phyloP scores from a whole-genome alignment of 1,140 invertebrate genomes.

The Euura lappo region DNA sequence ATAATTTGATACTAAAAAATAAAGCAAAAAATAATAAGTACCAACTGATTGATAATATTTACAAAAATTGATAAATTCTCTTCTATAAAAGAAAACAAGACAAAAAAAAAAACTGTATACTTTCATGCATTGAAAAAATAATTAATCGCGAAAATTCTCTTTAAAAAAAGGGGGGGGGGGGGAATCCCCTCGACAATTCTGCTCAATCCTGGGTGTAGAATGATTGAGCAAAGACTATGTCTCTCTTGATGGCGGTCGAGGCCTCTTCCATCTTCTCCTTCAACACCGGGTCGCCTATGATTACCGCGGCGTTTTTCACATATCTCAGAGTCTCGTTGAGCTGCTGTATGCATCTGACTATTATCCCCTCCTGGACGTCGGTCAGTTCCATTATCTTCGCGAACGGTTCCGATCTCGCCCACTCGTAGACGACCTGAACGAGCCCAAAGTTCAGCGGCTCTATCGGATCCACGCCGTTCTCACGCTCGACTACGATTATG shows the following conservation, averaged over 20 bases:
- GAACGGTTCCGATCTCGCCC: conserved; percentile 91
- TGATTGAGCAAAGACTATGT: conserved; percentile 98
- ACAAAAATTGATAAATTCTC: too few relatives aligned
- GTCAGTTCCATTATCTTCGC: conserved; percentile 91
- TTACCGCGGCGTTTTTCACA: conserved; percentile 89
- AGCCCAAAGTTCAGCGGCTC: conserved; percentile 89
- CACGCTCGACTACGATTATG: conserved; percentile 42
- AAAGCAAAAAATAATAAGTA: not conserved
- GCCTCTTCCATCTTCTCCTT: conserved; percentile 96
- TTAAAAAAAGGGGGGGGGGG: not conserved
- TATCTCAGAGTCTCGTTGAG: conserved; percentile 92
- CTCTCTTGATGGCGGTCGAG: conserved; percentile 90
- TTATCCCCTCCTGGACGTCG: conserved; percentile 97
- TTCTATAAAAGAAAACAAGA: too few relatives aligned
- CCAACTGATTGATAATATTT: too few relatives aligned
- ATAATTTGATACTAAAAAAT: not conserved
- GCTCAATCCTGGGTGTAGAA: conserved; percentile 80
- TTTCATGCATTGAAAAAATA: too few relatives aligned
- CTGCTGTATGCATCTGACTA: conserved; percentile 96
- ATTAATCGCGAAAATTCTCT: too few relatives aligned
- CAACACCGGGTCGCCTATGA: conserved; percentile 91
- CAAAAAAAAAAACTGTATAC: too few relatives aligned
- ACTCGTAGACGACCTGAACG: conserved; percentile 93
- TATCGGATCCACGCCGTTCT: conserved; percentile 51
- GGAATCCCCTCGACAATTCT: too few relatives aligned